phyloP scores from a whole-genome alignment of 2,888 invertebrate genomes.

The Drosophila peninsularis region DNA sequence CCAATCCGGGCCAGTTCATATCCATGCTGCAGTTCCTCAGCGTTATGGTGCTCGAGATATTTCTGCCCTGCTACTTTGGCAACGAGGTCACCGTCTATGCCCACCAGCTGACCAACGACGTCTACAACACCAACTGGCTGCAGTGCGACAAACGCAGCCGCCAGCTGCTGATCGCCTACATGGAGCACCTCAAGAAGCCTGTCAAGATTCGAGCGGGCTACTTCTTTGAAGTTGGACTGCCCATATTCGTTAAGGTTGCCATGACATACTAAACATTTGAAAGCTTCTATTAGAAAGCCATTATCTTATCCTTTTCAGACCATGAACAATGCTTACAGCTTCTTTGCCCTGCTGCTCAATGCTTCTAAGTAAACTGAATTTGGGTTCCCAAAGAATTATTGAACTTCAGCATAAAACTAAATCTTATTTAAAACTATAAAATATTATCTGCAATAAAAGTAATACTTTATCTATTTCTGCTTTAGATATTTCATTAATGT shows the following conservation, averaged over 20 bases:
- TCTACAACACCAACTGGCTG: constrained; percentile 79
- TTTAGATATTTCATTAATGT: no score
- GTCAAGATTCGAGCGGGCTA: constrained; percentile 69
- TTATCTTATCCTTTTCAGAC: constrained; percentile 58
- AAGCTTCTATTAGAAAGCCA: no score
- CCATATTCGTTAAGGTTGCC: constrained; percentile 81
- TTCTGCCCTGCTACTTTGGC: constrained; percentile 81
- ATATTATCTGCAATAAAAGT: not conserved
- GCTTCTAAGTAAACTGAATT: constrained; percentile 53
- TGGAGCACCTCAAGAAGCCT: constrained; percentile 78
- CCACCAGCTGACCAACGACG: constrained; percentile 57
- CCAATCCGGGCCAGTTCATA: constrained; percentile 63
- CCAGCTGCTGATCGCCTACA: constrained; percentile 68
- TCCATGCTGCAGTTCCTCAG: constrained; percentile 67
- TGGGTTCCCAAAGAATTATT: not conserved
- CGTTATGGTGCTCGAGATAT: constrained; percentile 79
- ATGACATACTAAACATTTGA: no score
- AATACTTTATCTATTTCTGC: not conserved
- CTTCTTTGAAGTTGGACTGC: constrained; percentile 78
- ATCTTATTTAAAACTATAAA: no score
- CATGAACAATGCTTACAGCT: constrained; percentile 78
- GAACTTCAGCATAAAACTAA: not conserved
- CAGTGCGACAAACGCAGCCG: constrained; percentile 46
- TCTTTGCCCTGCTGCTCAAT: constrained; percentile 78
- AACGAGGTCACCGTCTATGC: constrained; percentile 77